Conservation (phyloP, 2,113 vertebrate genomes). For the Nannospalax galili region DNA sequence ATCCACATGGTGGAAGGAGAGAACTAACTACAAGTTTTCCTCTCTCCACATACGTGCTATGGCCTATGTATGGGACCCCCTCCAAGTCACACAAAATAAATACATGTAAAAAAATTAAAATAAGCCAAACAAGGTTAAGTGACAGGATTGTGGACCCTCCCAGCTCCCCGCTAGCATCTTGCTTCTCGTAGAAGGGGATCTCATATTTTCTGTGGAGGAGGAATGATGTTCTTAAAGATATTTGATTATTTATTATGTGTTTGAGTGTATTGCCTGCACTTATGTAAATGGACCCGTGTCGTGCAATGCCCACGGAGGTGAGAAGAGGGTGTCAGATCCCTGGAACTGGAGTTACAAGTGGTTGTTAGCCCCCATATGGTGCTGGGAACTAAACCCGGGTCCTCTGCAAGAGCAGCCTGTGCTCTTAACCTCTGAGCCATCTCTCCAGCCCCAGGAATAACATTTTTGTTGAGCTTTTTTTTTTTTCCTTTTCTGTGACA, state of each 20-base stretch:
- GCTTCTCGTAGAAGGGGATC: too few relatives aligned
- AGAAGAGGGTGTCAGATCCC: background rate
- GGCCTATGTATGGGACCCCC: too few relatives aligned
- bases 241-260: too few relatives aligned
- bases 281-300: background rate
- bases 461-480: too few relatives aligned
- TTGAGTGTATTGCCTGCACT: background rate
- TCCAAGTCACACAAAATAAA: too few relatives aligned
- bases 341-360: background rate
- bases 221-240: too few relatives aligned
- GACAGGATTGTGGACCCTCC: background rate
- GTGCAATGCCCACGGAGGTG: background rate
- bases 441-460: background rate
- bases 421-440: background rate
- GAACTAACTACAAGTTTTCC: too few relatives aligned
- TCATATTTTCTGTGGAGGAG: too few relatives aligned
- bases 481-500: too few relatives aligned
- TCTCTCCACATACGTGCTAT: too few relatives aligned
- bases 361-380: background rate
- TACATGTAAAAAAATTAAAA: too few relatives aligned
- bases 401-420: background rate
- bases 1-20: too few relatives aligned
- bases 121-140: background rate
- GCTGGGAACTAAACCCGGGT: background rate
- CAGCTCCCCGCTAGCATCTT: background rate